phyloP scores from a whole-genome alignment of 2,113 vertebrate species.

The Eurystomus gularis region DNA sequence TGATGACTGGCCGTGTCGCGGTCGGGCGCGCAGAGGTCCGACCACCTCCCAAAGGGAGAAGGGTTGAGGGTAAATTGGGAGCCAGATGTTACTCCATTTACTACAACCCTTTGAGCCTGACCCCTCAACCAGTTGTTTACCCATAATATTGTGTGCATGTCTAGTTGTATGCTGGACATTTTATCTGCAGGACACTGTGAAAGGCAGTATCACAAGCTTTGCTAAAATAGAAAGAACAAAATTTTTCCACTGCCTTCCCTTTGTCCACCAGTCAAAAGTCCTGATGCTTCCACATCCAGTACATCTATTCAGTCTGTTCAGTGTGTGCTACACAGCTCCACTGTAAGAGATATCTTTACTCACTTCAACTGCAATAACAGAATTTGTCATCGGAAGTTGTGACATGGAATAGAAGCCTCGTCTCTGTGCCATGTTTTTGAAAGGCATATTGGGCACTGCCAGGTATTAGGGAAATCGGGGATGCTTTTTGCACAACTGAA shows the following conservation, averaged over 20 bases:
- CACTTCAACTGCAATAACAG: background rate
- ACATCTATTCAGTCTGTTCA: background rate
- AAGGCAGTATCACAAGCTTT: background rate
- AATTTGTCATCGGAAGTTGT: background rate
- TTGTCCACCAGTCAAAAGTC: background rate
- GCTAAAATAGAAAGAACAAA: accelerated
- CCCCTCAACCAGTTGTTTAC: background rate
- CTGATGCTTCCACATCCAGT: background rate
- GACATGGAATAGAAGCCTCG: background rate
- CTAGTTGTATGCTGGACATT: background rate
- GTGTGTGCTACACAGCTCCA: background rate
- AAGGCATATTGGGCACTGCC: background rate
- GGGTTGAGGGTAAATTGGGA: too few species aligned
- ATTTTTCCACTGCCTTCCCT: background rate
- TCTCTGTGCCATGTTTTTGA: background rate
- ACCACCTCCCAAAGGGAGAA: too few species aligned
- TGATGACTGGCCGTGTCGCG: background rate
- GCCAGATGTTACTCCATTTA: background rate
- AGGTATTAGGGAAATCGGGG: background rate
- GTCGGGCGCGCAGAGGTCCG: too few species aligned
- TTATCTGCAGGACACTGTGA: background rate
- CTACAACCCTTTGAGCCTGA: accelerated
- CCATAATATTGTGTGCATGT: background rate
- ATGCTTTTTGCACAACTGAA: background rate
- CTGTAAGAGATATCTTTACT: background rate